Evolutionary conservation across 2,797 vertebrate genomes (phyloP), one percentile per base, ranked within the genome.

Genomic region (Schizothorax lantsangensis): DNA sequence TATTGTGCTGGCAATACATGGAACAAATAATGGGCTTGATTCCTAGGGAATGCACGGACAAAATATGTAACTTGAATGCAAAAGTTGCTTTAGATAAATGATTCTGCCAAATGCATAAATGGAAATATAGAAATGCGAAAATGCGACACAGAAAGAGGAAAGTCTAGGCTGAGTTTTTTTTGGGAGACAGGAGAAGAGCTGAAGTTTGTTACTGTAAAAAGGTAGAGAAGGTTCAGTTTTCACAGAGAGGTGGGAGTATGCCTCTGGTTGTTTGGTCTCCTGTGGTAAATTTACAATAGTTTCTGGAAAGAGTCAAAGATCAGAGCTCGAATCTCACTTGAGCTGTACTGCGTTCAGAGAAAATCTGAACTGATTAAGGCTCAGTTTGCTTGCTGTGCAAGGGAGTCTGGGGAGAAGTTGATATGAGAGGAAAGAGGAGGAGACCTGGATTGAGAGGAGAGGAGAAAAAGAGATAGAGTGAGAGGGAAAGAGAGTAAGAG

Each of bases 191-290:
- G 11, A 45, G 54, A 19, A 30, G 17, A 80, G 5, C 59, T 47
- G 11, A 66, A 36, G 73, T 38, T 84, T 79, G 59, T 68, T 66
- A n/a, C 38, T 54, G 6, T 74, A 14, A 69, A 78, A 30, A 40
- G 43, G 45, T 84, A 30, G 6, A 33, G 64, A 36, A 72, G 43
- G n/a, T 54, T 71, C 21, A 36, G 57, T 66, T 62, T 72, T 84
- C 59, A 69, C 21, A 57, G 36, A 54, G 45, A 69, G 33, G 47
- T 40, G 30, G 64, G 45, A 81, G 79, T 52, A 6, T 79, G 78
- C 72, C 81, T 87, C 74, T 84, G 52, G 52, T 19, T 72, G 52
- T 79, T 79, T 87, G 81, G 33, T 72, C 64, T 84, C 33, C 77
- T 81, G 43, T 47, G 54, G 52, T 38, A 79, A 66, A 36, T 84